phyloP scores from a whole-genome alignment of 2,888 invertebrate genomes.

The Hypselothyrea guttata region DNA sequence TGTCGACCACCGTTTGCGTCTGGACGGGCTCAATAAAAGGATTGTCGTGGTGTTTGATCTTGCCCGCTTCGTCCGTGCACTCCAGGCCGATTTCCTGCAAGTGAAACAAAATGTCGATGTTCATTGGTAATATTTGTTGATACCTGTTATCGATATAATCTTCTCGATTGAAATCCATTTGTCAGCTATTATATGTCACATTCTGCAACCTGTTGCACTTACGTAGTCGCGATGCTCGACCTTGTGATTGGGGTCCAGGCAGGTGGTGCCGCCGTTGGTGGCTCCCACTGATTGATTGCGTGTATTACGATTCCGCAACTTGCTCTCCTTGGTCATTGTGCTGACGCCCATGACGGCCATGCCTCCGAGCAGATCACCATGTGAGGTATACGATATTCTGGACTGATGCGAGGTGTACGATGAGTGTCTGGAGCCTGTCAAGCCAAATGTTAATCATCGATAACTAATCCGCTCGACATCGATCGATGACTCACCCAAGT shows the following conservation, averaged over 20 bases:
- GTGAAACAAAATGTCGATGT: not conserved
- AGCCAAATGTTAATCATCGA: too few relatives aligned
- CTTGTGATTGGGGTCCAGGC: slow-evolving; percentile 86
- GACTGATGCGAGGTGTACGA: slow-evolving; percentile 98
- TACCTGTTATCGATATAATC: too few relatives aligned
- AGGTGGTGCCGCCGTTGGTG: slow-evolving; percentile 83
- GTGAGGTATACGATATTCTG: slow-evolving; percentile 95
- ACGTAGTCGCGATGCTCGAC: slow-evolving; percentile 88
- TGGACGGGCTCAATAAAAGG: slow-evolving; percentile 94
- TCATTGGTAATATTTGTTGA: too few relatives aligned
- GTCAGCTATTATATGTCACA: too few relatives aligned
- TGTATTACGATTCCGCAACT: slow-evolving; percentile 89
- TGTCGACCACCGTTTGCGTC: slow-evolving; percentile 94
- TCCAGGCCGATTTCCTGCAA: slow-evolving; percentile 90
- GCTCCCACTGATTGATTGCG: slow-evolving; percentile 87
- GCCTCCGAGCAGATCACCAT: slow-evolving; percentile 93
- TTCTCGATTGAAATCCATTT: too few relatives aligned
- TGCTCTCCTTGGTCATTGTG: slow-evolving; percentile 90
- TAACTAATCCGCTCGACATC: too few relatives aligned
- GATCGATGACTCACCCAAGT: slow-evolving; percentile 85
- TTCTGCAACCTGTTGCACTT: slow-evolving; percentile 81
- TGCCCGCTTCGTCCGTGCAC: slow-evolving; percentile 90
- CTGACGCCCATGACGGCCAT: slow-evolving; percentile 83
- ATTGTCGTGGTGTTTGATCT: slow-evolving; percentile 93
- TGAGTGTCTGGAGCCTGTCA: slow-evolving; percentile 91